These are phyloP conservation scores for Procambarus clarkii DNA, from an alignment of 1,140 invertebrate species.

Conservation along the genomic window DNA sequence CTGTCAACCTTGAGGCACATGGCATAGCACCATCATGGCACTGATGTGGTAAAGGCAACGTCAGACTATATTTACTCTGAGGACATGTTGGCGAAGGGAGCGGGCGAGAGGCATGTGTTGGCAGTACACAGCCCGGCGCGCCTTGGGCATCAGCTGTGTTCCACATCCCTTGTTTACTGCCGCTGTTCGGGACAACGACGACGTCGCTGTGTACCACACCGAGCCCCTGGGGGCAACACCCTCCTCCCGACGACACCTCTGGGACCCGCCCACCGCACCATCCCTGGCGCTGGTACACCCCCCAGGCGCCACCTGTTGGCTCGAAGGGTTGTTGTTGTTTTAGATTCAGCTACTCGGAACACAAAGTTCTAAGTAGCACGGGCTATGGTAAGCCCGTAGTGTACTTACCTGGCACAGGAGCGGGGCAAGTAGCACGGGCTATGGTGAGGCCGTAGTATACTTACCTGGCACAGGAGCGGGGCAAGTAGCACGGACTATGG, in stretches of 20 bases:
- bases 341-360: no score
- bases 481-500: no score
- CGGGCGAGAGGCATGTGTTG: not conserved
- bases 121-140: not conserved
- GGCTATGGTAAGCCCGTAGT: no score
- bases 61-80: not conserved
- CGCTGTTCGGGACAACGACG: not conserved
- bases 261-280: not conserved
- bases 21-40: not conserved
- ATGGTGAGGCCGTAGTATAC: no score
- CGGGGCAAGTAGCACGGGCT: no score
- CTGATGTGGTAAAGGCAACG: not conserved
- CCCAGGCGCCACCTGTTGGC: no score
- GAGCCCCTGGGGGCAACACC: not conserved
- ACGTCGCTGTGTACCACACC: not conserved
- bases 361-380: no score
- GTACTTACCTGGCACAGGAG: no score
- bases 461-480: no score
- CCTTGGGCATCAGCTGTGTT: slow-evolving; percentile 4
- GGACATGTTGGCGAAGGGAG: not conserved
- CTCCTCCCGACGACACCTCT: not conserved
- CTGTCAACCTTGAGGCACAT: not conserved
- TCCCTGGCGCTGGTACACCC: no score
- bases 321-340: no score
- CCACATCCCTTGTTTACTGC: not conserved